Percentiles rank a stretch among this genome's conserved stretches.
These are phyloP conservation scores for Agrotis exclamationis DNA, from an alignment of 2,888 invertebrate species.

Conservation along the genomic window DNA sequence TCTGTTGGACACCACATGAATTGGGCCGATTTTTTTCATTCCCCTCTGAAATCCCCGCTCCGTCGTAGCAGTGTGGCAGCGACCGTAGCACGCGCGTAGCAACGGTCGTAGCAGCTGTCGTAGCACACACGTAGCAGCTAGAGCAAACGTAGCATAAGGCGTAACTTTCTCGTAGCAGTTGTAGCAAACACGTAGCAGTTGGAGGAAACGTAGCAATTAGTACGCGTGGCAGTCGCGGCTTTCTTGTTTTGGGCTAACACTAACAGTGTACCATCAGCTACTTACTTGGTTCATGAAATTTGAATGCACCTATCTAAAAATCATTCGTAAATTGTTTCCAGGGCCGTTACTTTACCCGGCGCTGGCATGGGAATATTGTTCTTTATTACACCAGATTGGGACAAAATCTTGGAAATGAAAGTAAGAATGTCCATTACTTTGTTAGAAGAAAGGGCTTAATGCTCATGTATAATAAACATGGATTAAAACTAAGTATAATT, in stretches of 20 bases:
- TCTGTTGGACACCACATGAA: too few species aligned
- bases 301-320: not conserved
- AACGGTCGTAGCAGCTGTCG: not conserved
- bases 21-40: too few species aligned
- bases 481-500: constrained; percentile 41
- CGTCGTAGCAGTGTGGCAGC: not conserved
- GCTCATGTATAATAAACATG: not conserved
- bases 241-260: too few species aligned
- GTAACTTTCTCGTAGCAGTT: not conserved
- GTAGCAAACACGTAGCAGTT: not conserved
- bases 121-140: not conserved
- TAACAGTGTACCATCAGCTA: not conserved
- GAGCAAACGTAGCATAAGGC: too few species aligned
- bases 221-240: not conserved
- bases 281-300: not conserved
- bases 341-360: constrained; percentile 93
- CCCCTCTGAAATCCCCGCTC: too few species aligned
- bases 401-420: constrained; percentile 92
- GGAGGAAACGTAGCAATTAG: too few species aligned
- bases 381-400: constrained; percentile 95
- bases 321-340: constrained; percentile 64
- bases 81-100: not conserved
- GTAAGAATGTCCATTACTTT: constrained; percentile 80
- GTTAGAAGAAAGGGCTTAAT: not conserved
- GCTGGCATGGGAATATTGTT: constrained; percentile 94